Conservation (phyloP, 2,797 vertebrate genomes). For the Tragopan temminckii region DNA sequence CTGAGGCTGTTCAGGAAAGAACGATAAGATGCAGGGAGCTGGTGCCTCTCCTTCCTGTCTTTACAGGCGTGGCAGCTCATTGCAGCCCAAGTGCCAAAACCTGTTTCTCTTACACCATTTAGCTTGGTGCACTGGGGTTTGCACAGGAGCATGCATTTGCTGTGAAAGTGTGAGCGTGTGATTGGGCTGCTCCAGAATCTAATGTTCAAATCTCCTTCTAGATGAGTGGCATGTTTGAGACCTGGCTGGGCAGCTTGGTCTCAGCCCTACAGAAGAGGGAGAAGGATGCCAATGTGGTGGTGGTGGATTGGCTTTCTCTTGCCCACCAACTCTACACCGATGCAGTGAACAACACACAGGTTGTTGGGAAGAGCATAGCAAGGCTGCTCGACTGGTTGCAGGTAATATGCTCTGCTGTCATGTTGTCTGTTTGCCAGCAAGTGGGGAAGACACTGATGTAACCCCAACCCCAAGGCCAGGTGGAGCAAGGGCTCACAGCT, state of each 20-base stretch:
- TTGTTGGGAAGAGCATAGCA: conserved; percentile 87
- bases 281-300: conserved; percentile 88
- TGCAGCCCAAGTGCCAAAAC: conserved; percentile 42
- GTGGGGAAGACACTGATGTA: not conserved
- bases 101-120: conserved; percentile 24
- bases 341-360: conserved; percentile 88
- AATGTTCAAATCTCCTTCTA: conserved; percentile 54
- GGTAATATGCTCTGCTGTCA: conserved; percentile 78
- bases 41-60: not conserved
- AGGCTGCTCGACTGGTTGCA: conserved; percentile 92
- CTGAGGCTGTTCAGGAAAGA: not conserved
- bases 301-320: conserved; percentile 91
- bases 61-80: conserved; percentile 4
- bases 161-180: not conserved
- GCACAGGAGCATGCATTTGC: not conserved
- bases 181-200: not conserved
- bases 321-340: conserved; percentile 93
- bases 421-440: rapidly evolving
- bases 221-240: conserved; percentile 93
- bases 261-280: conserved; percentile 88
- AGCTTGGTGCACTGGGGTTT: not conserved
- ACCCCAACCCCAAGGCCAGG: not conserved
- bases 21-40: not conserved
- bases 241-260: conserved; percentile 90
- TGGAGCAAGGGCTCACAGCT: not conserved